Conservation (phyloP, 2,113 vertebrate species). For the Anser brachyrhynchus region DNA sequence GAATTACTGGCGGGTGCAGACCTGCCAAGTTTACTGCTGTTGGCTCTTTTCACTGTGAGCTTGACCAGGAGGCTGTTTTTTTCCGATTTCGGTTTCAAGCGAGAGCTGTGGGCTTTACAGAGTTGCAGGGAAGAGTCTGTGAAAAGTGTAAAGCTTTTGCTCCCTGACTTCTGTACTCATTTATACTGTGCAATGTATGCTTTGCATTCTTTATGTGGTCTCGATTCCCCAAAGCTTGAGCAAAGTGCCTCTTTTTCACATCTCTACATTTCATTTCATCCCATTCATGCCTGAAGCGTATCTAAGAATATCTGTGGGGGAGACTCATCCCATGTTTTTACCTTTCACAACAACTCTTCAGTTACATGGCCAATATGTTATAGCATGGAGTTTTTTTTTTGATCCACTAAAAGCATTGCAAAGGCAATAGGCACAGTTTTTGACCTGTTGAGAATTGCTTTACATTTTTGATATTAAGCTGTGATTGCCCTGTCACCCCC, state of each 20-base stretch:
- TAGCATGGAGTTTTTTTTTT: background rate
- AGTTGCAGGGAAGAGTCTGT: background rate
- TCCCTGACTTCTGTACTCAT: background rate
- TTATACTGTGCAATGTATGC: background rate
- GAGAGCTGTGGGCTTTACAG: background rate
- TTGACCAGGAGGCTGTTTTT: slow-evolving; percentile 17
- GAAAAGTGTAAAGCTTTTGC: background rate
- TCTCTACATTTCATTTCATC: background rate
- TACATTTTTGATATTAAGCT: background rate
- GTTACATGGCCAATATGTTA: background rate
- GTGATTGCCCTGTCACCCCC: background rate
- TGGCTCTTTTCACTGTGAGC: background rate
- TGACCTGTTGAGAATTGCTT: background rate
- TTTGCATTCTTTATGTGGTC: background rate
- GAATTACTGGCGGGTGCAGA: background rate
- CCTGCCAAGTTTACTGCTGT: slow-evolving; percentile 12
- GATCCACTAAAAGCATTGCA: background rate
- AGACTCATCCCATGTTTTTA: background rate
- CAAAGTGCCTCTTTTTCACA: background rate
- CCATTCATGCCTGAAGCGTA: background rate
- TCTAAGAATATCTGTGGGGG: background rate
- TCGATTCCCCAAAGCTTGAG: background rate
- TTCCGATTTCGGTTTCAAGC: background rate
- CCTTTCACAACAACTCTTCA: background rate
- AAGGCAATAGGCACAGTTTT: background rate